These are phyloP conservation scores for Gallinago undulata DNA, from an alignment of 2,113 vertebrate species.

Conservation along the genomic window DNA sequence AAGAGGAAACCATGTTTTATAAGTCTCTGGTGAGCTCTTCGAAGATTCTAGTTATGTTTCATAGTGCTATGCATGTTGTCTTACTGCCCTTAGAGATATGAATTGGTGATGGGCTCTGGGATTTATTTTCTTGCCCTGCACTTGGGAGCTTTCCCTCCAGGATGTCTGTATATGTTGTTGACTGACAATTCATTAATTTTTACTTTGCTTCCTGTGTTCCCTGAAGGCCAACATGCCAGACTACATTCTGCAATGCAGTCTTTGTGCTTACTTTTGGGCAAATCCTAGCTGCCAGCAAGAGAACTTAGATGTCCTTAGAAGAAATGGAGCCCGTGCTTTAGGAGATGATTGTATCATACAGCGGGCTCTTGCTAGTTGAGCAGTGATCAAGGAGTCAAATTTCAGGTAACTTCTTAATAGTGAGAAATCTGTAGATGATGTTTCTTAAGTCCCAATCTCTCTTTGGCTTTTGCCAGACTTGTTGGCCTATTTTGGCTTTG, in stretches of 20 bases:
- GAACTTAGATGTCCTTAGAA: background rate
- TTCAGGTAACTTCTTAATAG: background rate
- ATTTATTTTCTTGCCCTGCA: background rate
- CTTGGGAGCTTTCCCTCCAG: background rate
- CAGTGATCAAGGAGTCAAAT: background rate
- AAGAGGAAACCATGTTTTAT: background rate
- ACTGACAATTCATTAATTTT: slow-evolving; percentile 20
- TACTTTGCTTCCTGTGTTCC: background rate
- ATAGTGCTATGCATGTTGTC: fast-evolving
- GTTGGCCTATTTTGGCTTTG: background rate
- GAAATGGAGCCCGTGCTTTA: background rate
- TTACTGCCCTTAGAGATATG: background rate
- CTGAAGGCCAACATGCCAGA: background rate
- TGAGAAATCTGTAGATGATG: background rate
- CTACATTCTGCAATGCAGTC: background rate
- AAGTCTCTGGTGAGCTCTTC: background rate
- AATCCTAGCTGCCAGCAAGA: background rate
- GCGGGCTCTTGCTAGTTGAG: background rate
- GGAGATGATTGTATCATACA: background rate
- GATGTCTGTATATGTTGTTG: background rate
- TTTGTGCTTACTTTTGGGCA: background rate
- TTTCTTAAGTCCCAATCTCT: background rate
- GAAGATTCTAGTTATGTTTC: background rate
- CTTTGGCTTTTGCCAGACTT: background rate
- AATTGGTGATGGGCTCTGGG: background rate